Evolutionary conservation across 2,113 vertebrate genomes (phyloP), one percentile per base, ranked within the genome.

Genomic region (Galeopterus variegatus): DNA sequence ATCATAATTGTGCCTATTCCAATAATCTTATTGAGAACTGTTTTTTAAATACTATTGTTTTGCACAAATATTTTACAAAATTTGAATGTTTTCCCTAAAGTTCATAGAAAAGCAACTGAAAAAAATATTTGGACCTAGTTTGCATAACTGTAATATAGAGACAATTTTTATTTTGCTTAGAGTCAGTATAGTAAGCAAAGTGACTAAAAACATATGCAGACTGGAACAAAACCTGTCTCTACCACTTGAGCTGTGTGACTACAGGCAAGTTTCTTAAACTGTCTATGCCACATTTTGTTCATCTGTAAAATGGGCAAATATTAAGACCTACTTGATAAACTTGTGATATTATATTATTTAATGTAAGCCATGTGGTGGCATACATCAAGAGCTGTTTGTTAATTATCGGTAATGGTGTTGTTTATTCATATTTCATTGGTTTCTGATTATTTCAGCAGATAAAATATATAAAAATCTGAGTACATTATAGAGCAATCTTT

Each of bases 1-100:
- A 82, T 89, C 18, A 56, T 31, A 79, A 60, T 58, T 91, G 14
- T 9, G 6, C 18, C 4, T 36, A 28, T 91, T 87, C 19, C 60
- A 88, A 82, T 80, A 75, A 85, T 62, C 69, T 86, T 85, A 89
- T 62, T 67, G 45, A 72, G 94, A 83, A 24, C 10, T 70, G 23
- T n/a, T 41, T 54, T 81, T 45, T 52, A 76, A 76, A 26, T 81
- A 26, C 1, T 18, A 79, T 64, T 83, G 17, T 31, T 86, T 88
- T 93, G 48, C 41, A 84, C 1, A 60, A 17, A 65, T 72, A 67
- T 58, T 75, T 77, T 41, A 26, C 31, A 88, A 41, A 36, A 88
- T 84, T 76, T 81, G 28, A 93, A 45, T 67, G 4, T 56, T 77
- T 77, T 86, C 0, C 21, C 58, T 95, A n/a, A 67, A 79, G 82